phyloP scores from a whole-genome alignment of 1,140 invertebrate genomes.

The Megalopta genalis region DNA sequence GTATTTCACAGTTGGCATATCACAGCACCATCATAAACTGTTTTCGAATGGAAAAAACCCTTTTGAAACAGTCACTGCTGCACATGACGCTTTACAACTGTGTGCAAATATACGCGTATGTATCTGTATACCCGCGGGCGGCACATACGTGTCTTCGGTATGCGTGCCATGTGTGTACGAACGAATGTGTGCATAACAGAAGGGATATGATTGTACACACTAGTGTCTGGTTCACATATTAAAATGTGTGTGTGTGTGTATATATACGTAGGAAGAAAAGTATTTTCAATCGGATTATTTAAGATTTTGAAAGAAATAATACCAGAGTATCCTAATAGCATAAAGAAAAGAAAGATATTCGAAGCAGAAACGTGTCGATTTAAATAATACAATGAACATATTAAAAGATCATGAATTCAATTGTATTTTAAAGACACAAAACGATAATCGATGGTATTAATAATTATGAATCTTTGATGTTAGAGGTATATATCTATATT shows the following conservation, averaged over 20 bases:
- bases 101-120: too few relatives aligned
- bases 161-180: not conserved
- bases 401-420: conserved; percentile 15
- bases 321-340: not conserved
- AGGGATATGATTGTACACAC: not conserved
- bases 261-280: not conserved
- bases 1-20: conserved; percentile 27
- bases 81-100: not conserved
- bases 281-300: not conserved
- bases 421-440: conserved; percentile 65
- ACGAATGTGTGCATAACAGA: not conserved
- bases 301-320: not conserved
- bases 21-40: not conserved
- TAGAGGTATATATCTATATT: conserved; percentile 61
- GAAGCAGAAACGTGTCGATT: conserved; percentile 5
- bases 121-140: too few relatives aligned
- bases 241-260: not conserved
- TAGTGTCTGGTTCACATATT: not conserved
- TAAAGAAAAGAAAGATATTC: not conserved
- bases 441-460: conserved; percentile 71
- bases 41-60: not conserved
- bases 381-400: conserved; percentile 14
- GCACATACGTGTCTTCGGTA: too few relatives aligned
- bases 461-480: conserved; percentile 72
- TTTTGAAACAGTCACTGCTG: not conserved